Evolutionary conservation across 2,113 vertebrate species (phyloP).

Genomic region (Parus major): DNA sequence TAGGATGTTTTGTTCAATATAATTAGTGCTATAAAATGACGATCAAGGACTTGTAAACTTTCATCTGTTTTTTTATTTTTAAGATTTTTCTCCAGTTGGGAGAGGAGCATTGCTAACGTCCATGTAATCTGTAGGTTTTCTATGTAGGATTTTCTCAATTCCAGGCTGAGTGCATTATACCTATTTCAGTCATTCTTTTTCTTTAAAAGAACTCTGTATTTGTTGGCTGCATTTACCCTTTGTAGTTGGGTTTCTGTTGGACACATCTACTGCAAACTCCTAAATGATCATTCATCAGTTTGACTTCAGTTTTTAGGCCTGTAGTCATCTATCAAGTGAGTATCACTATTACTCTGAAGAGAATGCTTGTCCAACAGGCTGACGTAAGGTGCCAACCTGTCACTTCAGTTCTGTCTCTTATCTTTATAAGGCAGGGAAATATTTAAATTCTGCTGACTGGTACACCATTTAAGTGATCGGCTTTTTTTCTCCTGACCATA

Average conservation of each 20-base stretch:
- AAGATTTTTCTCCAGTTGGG: background rate
- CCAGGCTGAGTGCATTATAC: background rate
- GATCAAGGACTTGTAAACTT: background rate
- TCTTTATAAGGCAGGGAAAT: background rate
- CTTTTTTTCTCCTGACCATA: background rate
- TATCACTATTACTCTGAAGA: background rate
- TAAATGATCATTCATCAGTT: background rate
- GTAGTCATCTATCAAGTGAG: background rate
- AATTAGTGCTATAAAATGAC: background rate
- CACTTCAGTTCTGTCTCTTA: background rate
- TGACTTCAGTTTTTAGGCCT: background rate
- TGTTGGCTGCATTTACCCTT: background rate
- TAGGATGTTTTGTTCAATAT: background rate
- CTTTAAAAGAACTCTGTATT: background rate
- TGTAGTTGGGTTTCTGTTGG: background rate
- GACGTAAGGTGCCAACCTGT: background rate
- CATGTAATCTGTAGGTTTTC: background rate
- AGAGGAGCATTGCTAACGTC: background rate
- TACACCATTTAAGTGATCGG: fast-evolving
- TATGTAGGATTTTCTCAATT: background rate
- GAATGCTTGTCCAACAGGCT: background rate
- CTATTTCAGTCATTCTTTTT: background rate
- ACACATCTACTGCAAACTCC: background rate
- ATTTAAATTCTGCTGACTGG: background rate
- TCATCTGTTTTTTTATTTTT: background rate